Evolutionary conservation across 2,797 vertebrate genomes (phyloP), one percentile per base, ranked within the genome.

Genomic region (Erpetoichthys calabaricus): DNA sequence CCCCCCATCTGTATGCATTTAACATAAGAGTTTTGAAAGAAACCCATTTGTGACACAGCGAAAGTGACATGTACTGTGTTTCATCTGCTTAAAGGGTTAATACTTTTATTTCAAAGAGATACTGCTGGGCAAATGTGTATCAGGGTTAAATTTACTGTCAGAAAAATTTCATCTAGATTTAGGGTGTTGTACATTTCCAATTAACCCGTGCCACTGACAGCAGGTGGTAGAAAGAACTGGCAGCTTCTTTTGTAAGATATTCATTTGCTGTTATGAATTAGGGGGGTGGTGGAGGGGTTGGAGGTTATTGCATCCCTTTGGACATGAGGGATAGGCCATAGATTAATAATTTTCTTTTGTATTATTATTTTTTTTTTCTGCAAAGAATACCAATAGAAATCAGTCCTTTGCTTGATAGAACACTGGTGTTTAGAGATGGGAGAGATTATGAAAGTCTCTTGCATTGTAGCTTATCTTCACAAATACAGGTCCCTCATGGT

Each of bases 401-500:
- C 68, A 75, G 78, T 84, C 77, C 80, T 80, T 77, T 74, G 73
- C 65, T 65, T 79, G 68, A 70, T 65, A 76, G 80, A 81, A 75
- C 67, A 68, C 70, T 68, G 78, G 72, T 77, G 78, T 81, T 65
- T 75, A 84, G 77, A 83, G 83, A 87, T 87, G 75, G 79, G 74
- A 62, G 61, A 82, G 83, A 87, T 85, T 83, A 76, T 64, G 70
- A 70, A 73, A 85, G 82, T 83, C 82, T 77, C 79, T 78, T 25
- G 76, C 80, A 77, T 73, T 75, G 80, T 78, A 83, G 83, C 82
- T 86, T 87, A 87, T 87, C 85, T 84, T 69, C 77, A 80, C 81
- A 78, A 77, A 83, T 85, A 84, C 85, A 87, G 84, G 80, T 86
- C 85, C 84, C 83, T 80, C 68, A 82, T 86, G 85, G 78, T 82